These are phyloP conservation scores for Scleropages formosus DNA, from an alignment of 2,797 vertebrate species.

Conservation along the genomic window DNA sequence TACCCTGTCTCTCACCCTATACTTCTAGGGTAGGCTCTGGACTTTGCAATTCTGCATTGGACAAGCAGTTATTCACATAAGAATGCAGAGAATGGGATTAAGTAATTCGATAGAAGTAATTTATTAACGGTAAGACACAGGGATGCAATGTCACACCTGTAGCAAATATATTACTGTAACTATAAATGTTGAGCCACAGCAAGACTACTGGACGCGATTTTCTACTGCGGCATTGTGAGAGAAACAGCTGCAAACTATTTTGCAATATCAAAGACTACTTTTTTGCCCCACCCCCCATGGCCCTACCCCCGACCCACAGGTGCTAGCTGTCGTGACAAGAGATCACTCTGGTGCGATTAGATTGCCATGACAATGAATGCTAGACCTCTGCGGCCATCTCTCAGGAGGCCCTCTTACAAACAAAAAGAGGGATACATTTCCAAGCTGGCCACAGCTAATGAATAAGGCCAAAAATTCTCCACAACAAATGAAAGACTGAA, in stretches of 20 bases:
- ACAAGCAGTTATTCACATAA: not conserved
- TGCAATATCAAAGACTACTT: conserved; percentile 19
- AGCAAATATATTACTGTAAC: conserved; percentile 20
- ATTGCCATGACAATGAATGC: conserved; percentile 1
- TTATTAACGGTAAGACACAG: too few relatives aligned
- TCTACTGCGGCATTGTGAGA: conserved; percentile 15
- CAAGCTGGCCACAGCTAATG: not conserved
- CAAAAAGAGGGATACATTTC: not conserved
- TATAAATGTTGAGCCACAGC: not conserved
- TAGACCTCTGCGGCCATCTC: not conserved
- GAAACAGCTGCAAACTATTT: conserved; percentile 12
- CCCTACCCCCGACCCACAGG: not conserved
- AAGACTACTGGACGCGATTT: not conserved
- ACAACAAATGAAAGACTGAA: not conserved
- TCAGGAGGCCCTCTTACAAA: conserved; percentile 10
- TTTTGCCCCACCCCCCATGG: not conserved
- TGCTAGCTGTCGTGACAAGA: conserved; percentile 5
- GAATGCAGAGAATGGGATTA: conserved; percentile 20
- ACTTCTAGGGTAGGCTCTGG: too few relatives aligned
- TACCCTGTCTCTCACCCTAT: too few relatives aligned
- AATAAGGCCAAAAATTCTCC: not conserved
- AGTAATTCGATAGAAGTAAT: too few relatives aligned
- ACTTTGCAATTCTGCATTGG: too few relatives aligned
- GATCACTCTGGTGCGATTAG: not conserved
- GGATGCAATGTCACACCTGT: conserved; percentile 14